Base-by-base conservation (phyloP, 1,140 invertebrate genomes). In the Drosophila pandora region DNA sequence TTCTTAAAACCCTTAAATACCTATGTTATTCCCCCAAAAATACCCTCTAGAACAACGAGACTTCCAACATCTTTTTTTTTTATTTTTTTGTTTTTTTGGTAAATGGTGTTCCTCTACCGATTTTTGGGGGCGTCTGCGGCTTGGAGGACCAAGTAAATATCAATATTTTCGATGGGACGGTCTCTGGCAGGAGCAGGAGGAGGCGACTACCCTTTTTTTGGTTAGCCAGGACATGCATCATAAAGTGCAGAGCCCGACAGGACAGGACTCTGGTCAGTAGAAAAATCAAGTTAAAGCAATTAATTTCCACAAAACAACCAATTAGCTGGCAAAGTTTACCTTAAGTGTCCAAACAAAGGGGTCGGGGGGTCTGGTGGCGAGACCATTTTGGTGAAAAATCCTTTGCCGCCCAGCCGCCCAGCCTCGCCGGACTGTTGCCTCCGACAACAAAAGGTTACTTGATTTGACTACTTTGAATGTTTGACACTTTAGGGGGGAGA, bases 271-370 rank as follows among this genome's bases (percentile, higher is more conserved):
- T 72, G 53, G 67, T 58, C 55, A 67, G 64, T 76, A 58, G 77
- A 76, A 88, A 83, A 88, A 88, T 89, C 81, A 88, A 88, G 84
- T 88, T 91, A 91, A 90, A 87, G 90, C 90, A 91, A 91, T 91
- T 91, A 91, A 91, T 91, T 91, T 90, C 90, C 90, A 90, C 90
- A 91, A 91, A 91, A 91, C 90, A 91, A 91, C 69, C 90, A 91
- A 91, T 91, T 91, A 91, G 90, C 90, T 90, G 67, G 83, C 48
- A 91, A 91, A 91, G 79, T 91, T 91, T 91, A 87, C 82, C 90
- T 87, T 90, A 90, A 90, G 90, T 90, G 88, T 90, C 81, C 76
- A 90, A 89, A 90, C 79, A 90, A 75, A 39, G 55, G 23, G 52
- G 50, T 52, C 71, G 41, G 30, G 32, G 41, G 30, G 32, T 22